phyloP scores from a whole-genome alignment of 2,797 vertebrate genomes.

The Acanthurus lineatus region DNA sequence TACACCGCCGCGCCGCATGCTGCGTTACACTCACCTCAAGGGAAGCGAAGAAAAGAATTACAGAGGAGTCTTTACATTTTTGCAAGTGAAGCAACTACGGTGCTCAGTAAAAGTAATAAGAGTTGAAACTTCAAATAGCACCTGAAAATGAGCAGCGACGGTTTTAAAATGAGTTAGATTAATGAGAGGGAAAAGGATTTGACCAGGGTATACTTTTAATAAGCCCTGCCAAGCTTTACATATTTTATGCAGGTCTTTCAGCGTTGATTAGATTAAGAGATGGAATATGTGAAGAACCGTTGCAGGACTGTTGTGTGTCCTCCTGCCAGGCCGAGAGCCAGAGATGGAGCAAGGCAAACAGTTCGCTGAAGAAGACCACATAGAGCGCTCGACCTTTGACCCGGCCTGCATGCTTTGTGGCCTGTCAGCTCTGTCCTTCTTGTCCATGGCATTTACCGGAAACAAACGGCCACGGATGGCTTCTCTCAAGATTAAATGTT shows the following conservation, averaged over 20 bases:
- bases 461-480: constrained; percentile 70
- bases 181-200: constrained; percentile 55
- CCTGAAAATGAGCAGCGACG: constrained; percentile 61
- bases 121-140: constrained; percentile 63
- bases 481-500: constrained; percentile 82
- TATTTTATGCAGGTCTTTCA: constrained; percentile 55
- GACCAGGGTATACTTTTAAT: constrained; percentile 56
- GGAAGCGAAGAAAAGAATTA: constrained; percentile 61
- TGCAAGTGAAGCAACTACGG: constrained; percentile 64
- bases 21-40: constrained; percentile 58
- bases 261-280: constrained; percentile 52
- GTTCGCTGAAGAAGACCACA: constrained; percentile 51
- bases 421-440: constrained; percentile 64
- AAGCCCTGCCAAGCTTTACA: constrained; percentile 51
- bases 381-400: constrained; percentile 62
- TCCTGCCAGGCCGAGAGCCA: constrained; percentile 5
- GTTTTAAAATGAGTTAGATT: constrained; percentile 59
- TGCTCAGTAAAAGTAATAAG: constrained; percentile 54
- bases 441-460: constrained; percentile 69
- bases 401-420: constrained; percentile 47
- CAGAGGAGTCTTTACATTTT: constrained; percentile 64
- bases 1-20: constrained; percentile 39
- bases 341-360: constrained; percentile 53
- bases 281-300: constrained; percentile 21
- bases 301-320: constrained; percentile 9